Evolutionary conservation across 92 coral and sea anemone species (phyloP).

Genomic region (Epizoanthus stellaris): DNA sequence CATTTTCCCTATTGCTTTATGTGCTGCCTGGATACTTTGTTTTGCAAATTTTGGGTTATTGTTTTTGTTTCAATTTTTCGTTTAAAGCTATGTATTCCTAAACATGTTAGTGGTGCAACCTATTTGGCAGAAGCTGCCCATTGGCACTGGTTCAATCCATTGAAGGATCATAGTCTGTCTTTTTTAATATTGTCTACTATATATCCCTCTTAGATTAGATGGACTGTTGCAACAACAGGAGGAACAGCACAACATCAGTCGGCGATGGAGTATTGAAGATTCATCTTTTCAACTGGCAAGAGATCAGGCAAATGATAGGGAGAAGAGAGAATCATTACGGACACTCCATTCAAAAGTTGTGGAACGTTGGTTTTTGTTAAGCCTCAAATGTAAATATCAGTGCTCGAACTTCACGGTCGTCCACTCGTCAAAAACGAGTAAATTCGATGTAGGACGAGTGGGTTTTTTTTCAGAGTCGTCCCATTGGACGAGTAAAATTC

Average conservation of each 20-base stretch:
- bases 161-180: neutral
- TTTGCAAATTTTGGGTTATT: too few relatives aligned
- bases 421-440: too few relatives aligned
- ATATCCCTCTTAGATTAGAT: constrained; percentile 20
- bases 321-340: constrained; percentile 31
- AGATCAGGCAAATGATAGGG: constrained; percentile 13
- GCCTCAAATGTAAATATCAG: constrained; percentile 21
- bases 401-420: too few relatives aligned
- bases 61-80: too few relatives aligned
- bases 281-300: constrained; percentile 35
- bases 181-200: neutral
- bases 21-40: too few relatives aligned
- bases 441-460: too few relatives aligned
- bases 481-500: too few relatives aligned
- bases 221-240: constrained; percentile 31
- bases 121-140: neutral
- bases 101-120: too few relatives aligned
- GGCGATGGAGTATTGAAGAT: constrained; percentile 38
- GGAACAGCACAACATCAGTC: constrained; percentile 10
- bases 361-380: constrained; percentile 33
- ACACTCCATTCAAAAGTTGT: constrained; percentile 21
- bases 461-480: too few relatives aligned
- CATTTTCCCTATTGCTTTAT: too few relatives aligned
- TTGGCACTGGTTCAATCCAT: neutral
- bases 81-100: too few relatives aligned